phyloP scores from a whole-genome alignment of 2,113 vertebrate genomes.

The Spermophilus dauricus region DNA sequence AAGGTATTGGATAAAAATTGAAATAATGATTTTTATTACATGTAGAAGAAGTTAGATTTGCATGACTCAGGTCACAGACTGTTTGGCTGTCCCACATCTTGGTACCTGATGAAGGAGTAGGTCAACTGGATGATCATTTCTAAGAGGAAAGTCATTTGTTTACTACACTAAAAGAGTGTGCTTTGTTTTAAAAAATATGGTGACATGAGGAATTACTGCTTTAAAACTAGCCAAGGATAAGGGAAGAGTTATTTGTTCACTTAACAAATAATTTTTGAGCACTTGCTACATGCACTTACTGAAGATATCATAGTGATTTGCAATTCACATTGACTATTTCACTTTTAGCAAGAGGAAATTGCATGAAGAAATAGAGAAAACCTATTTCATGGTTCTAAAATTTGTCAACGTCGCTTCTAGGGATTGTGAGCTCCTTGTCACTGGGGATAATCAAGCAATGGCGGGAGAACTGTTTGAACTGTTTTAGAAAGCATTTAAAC shows the following conservation, averaged over 20 bases:
- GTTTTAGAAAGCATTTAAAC: neutral
- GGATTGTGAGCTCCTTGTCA: neutral
- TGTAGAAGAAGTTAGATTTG: neutral
- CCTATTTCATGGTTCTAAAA: neutral
- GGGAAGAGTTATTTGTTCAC: neutral
- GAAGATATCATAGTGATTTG: neutral
- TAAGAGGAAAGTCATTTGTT: slow-evolving; percentile 9
- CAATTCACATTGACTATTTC: neutral
- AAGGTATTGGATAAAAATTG: neutral
- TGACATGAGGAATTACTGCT: neutral
- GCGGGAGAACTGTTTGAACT: neutral
- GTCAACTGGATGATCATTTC: neutral
- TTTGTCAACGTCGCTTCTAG: neutral
- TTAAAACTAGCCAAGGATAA: neutral
- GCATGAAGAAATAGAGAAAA: neutral
- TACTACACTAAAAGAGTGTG: neutral
- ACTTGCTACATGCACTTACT: neutral
- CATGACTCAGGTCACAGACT: neutral
- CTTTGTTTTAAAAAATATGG: slow-evolving; percentile 15
- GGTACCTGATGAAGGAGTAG: neutral
- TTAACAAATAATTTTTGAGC: neutral
- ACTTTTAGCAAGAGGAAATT: neutral
- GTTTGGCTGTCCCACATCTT: neutral
- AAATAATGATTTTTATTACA: neutral
- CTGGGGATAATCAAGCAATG: neutral